Base-by-base conservation (phyloP, 2,888 invertebrate genomes). In the Drosophila mulleri region DNA sequence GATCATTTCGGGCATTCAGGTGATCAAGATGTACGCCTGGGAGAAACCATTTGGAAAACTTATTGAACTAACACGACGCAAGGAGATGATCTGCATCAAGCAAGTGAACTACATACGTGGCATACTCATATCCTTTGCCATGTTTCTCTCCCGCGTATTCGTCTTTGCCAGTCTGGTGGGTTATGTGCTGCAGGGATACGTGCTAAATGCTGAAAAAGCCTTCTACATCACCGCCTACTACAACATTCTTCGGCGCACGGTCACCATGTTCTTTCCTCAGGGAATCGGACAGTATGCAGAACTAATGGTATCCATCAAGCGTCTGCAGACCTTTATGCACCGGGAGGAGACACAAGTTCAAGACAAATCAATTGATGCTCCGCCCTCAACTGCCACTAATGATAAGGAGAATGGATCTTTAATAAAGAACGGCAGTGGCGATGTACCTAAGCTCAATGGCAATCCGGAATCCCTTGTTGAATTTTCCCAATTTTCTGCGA, bases 11-110 rank as follows among this genome's bases (percentile, higher is more conserved):
- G 98, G 98, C 1, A 97, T 98, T 90, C 95, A 97, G 93, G 97
- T 98, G 0, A 97, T 98, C 78, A 98, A 98, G 94, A 98, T 98
- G 98, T 98, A 98, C 90, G 97, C 98, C 0, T 98, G 98, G 96
- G 98, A 98, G 91, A 95, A 95, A 83, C 96, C 98, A 0, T 98
- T 98, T 90, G 95, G 96, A 20, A 94, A 95, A 78, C 94, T 98
- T 53, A 96, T 98, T 0, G 95, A 94, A 14, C 79, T 94, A 16
- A 94, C 96, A 0, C 93, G 97, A 90, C 92, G 92, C 92, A 94
- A 93, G 80, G 92, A 92, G 78, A 85, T 95, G 93, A 94, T 94
- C 64, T 95, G 95, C 82, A 96, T 97, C 74, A 94, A 95, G 59
- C 94, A 95, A 42, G 96, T 96, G 3, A 96, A 96, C 0, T 96